phyloP scores from a whole-genome alignment of 2,888 invertebrate genomes.

The Apoda limacodes region DNA sequence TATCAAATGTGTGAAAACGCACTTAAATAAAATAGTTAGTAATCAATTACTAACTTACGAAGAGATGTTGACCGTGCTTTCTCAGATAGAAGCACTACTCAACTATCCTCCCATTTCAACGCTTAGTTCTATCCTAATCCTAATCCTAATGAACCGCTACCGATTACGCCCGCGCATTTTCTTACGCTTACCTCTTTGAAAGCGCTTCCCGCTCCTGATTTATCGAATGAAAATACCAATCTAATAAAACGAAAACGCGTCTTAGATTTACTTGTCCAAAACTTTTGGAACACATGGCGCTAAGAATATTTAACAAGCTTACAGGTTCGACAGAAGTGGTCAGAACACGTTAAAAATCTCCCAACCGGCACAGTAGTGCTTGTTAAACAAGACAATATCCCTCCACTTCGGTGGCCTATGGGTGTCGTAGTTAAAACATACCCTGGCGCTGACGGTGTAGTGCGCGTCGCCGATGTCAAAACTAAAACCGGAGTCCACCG shows the following conservation, averaged over 20 bases:
- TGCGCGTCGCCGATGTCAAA: constrained; percentile 4
- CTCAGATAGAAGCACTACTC: constrained; percentile 3
- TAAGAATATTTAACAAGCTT: constrained; percentile 8
- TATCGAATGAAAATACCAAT: neutral
- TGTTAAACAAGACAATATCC: constrained; percentile 5
- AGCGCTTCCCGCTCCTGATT: neutral
- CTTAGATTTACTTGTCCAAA: constrained; percentile 4
- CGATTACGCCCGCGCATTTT: constrained; percentile 3
- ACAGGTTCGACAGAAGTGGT: constrained; percentile 8
- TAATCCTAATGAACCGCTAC: too few relatives aligned
- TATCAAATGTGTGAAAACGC: constrained; percentile 7
- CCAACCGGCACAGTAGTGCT: constrained; percentile 2
- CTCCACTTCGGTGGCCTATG: constrained; percentile 8
- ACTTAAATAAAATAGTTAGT: constrained; percentile 4
- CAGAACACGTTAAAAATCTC: neutral
- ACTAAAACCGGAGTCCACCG: constrained; percentile 5
- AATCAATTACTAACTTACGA: constrained; percentile 4
- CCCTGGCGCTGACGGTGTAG: constrained; percentile 4
- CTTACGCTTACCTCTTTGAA: constrained; percentile 3
- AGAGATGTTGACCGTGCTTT: constrained; percentile 2
- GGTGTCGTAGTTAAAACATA: constrained; percentile 1
- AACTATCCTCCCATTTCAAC: neutral
- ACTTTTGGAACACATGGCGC: constrained; percentile 9
- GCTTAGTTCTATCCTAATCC: constrained; percentile 2
- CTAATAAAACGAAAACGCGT: neutral